Conservation (phyloP, 2,888 invertebrate genomes). For the Psylliodes chrysocephalus region DNA sequence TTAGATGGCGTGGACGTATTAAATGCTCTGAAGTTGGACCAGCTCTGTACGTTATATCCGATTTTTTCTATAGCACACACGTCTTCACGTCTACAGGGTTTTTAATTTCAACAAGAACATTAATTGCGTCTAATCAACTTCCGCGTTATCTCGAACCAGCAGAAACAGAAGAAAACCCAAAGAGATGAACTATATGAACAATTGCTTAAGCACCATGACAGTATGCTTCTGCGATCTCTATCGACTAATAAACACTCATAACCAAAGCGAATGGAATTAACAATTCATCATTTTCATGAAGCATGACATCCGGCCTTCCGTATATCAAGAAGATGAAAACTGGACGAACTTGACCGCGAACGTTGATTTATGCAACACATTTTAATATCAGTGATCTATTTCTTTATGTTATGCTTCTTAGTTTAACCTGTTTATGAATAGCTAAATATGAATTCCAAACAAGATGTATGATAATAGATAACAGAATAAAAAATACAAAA, state of each 20-base stretch:
- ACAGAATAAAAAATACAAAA: too few relatives aligned
- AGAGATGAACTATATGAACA: slow-evolving; percentile 37
- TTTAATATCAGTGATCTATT: too few relatives aligned
- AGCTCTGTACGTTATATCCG: not conserved
- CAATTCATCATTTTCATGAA: slow-evolving; percentile 17
- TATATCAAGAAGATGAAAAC: too few relatives aligned
- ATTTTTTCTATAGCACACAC: not conserved
- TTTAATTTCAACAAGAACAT: slow-evolving; percentile 31
- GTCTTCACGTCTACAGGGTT: slow-evolving; percentile 1
- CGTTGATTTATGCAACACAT: not conserved
- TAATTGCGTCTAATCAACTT: slow-evolving; percentile 36
- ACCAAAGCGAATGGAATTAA: slow-evolving; percentile 1
- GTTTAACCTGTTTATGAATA: too few relatives aligned
- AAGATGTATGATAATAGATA: too few relatives aligned
- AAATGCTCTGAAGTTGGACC: not conserved
- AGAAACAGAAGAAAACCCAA: not conserved
- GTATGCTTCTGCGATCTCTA: slow-evolving; percentile 35
- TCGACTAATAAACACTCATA: slow-evolving; percentile 49
- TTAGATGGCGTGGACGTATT: too few relatives aligned
- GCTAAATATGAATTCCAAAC: too few relatives aligned
- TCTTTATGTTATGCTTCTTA: too few relatives aligned
- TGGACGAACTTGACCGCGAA: not conserved
- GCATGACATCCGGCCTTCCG: slow-evolving; percentile 14
- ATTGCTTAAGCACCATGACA: slow-evolving; percentile 42
- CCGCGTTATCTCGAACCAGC: slow-evolving; percentile 31